Base-by-base conservation (phyloP, 2,888 invertebrate species). In the Elysia crispata region DNA sequence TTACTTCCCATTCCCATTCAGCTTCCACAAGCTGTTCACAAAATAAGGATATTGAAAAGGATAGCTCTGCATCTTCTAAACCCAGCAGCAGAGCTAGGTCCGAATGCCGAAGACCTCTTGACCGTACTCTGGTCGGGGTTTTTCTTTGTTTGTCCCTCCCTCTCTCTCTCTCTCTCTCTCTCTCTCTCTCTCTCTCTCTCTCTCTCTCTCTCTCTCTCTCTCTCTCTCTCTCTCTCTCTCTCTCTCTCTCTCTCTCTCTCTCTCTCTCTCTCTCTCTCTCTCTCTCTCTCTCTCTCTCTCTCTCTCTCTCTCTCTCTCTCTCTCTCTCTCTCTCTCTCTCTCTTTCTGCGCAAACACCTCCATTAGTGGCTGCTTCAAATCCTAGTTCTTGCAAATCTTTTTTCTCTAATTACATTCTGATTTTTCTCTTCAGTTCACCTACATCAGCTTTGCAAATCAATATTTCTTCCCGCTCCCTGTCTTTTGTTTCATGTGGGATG, bases 281-380 rank as follows among this genome's bases (percentile, higher is more conserved):
- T 20, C 18, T 11, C 66, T 30, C 28, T 23, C 1, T 23, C 41
- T 54, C 49, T 28, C 30, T 64, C 33, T 31, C 5, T 41, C 41
- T 11, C 41, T 41, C 41, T 41, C 41, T 41, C 41, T 11, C 3
- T 41, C 41, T 41, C 3, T 57, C 23, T 62, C 54, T 67, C 50
- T 57, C 74, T 75, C 79, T 78, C 79, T 75, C 60, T 60, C 76
- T 76, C 66, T 66, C 76, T 76, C 76, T 66, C 76, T 64, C 64
- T 76, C 49, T 41, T n/a, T 5, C 49, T 64, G 23, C 30, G 33
- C 64, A 23, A 13, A 23, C 30, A 30, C 49, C 72, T 49, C 50
- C 23, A 23, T 28, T 13, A 11, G 6, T 57, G 13, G 31, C 0
- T 74, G 8, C 11, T 15, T 11, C 13, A 5, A 25, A 20, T 25